A percentile compares a stretch with the other conserved stretches of the same genome.
These are phyloP conservation scores for Cataglyphis rosenhaueri DNA, from an alignment of 2,888 invertebrate species.

Conservation along the genomic window DNA sequence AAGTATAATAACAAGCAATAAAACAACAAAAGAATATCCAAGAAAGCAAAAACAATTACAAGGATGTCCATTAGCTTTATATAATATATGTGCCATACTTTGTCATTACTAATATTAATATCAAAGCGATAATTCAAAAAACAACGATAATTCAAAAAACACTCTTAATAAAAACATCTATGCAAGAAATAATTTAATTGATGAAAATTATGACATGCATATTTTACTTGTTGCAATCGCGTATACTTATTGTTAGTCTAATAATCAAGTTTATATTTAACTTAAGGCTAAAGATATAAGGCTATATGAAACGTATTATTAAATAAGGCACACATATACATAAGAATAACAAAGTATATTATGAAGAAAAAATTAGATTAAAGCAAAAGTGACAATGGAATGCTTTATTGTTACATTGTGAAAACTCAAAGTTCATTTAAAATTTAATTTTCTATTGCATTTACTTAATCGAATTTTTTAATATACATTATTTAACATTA, in stretches of 20 bases:
- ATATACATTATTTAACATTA: not conserved
- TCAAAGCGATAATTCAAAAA: not conserved
- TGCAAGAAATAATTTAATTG: not conserved
- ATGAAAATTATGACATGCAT: not conserved
- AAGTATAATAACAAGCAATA: not conserved
- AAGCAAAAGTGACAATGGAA: conserved; percentile 4
- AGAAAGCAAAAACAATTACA: not conserved
- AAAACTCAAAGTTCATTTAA: not conserved
- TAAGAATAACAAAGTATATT: conserved; percentile 4
- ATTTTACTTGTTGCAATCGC: not conserved
- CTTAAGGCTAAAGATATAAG: not conserved
- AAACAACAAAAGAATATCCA: not conserved
- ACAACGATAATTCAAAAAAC: not conserved
- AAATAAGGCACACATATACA: not conserved
- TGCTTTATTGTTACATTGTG: not conserved
- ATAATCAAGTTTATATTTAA: not conserved
- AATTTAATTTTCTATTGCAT: not conserved
- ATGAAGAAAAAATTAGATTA: conserved; percentile 13
- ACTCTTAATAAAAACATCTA: not conserved
- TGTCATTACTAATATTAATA: not conserved
- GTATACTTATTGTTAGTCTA: not conserved
- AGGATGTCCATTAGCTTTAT: not conserved
- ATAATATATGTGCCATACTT: not conserved
- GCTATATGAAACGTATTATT: not conserved
- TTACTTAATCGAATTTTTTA: not conserved